These are phyloP conservation scores for Channallabes apus DNA, from an alignment of 2,797 vertebrate genomes.

Conservation along the genomic window DNA sequence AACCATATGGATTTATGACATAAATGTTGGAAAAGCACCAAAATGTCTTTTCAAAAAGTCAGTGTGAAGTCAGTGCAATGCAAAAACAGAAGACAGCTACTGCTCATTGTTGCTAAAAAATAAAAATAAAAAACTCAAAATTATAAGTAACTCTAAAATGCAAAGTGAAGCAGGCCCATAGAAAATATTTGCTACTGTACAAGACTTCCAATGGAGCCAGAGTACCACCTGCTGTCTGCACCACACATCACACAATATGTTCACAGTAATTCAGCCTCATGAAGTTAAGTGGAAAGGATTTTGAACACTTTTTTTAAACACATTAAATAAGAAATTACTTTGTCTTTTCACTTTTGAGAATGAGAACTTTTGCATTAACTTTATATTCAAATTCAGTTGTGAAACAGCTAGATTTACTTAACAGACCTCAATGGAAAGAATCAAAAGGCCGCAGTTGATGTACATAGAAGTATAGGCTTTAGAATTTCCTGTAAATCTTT, in stretches of 20 bases:
- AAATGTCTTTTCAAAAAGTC: not conserved
- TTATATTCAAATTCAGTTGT: not conserved
- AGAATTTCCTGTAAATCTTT: not conserved
- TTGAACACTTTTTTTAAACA: not conserved
- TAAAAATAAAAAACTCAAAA: not conserved
- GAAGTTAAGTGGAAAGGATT: not conserved
- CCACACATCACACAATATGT: not conserved
- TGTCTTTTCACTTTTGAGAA: not conserved
- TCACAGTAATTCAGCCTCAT: not conserved
- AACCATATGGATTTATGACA: slow-evolving; percentile 2
- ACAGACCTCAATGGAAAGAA: not conserved
- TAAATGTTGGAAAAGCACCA: not conserved
- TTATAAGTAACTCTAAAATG: not conserved
- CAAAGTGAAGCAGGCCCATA: not conserved
- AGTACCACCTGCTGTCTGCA: slow-evolving; percentile 28
- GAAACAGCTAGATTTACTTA: not conserved
- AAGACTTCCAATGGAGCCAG: not conserved
- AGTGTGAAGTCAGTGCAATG: not conserved
- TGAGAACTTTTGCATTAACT: not conserved
- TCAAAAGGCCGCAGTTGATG: too few species aligned
- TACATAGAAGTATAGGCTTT: not conserved
- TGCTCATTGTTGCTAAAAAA: too few species aligned
- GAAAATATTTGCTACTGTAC: not conserved
- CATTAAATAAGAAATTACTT: not conserved
- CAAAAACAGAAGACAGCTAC: not conserved